Evolutionary conservation across 2,888 invertebrate genomes (phyloP), one percentile per base, ranked within the genome.

Genomic region (Ennomos erosarius): DNA sequence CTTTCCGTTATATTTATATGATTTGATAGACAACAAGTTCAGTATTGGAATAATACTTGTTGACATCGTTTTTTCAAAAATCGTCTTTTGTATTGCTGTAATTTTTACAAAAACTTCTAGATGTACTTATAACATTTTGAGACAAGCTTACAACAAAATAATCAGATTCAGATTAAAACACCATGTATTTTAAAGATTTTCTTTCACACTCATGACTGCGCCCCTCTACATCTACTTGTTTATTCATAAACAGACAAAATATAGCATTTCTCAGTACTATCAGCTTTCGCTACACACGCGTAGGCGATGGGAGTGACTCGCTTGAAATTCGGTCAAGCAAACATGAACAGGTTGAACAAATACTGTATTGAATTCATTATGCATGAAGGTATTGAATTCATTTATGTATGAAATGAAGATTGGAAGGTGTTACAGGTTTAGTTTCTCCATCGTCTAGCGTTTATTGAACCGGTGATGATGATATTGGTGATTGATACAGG

Each of bases 301-400:
- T 81, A 71, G 81, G 80, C 62, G 66, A 57, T 64, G 62, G 64
- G 66, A 64, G 64, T 69, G 56, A 67, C 67, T 67, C 56, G 68
- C 70, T 68, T 76, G 77, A 68, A 82, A 85, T 82, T 85, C 81
- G 82, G 77, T 79, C 81, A 78, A 81, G 64, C 79, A 82, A 81
- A 84, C 82, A 85, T 69, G 81, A 84, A 84, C 90, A 89, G 87
- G 87, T 90, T 87, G 85, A 79, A 79, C 79, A 81, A 77, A 82
- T 78, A 80, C 69, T 65, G 64, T 59, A 70, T 72, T 69, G 68
- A 66, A 72, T 71, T 65, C 56, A 69, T 63, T 64, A 67, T 65
- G 61, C 58, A 53, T 59, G 58, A 53, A 48, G 36, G 47, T 57
- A 57, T 53, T 50, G 50, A 55, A 54, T 49, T 53, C 58, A 51